These are phyloP conservation scores for Tinea trinotella DNA, from an alignment of 2,888 invertebrate species.

Conservation along the genomic window DNA sequence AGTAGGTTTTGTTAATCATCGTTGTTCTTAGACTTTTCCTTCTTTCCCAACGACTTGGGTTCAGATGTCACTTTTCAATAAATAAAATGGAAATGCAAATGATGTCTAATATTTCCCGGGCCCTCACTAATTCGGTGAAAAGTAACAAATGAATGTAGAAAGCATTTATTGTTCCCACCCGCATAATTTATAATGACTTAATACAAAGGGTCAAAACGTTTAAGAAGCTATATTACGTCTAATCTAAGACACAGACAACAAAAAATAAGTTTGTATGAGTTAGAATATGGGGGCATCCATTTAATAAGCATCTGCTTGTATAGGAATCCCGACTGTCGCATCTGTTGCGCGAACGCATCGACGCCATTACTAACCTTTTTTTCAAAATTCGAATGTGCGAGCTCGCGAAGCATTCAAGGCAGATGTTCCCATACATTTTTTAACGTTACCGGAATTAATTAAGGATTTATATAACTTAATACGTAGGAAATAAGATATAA, in stretches of 20 bases:
- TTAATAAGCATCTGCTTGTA: slow-evolving; percentile 68
- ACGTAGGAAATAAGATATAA: not conserved
- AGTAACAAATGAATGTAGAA: slow-evolving; percentile 17
- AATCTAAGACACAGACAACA: slow-evolving; percentile 39
- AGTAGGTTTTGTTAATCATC: no score
- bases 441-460: slow-evolving; percentile 23
- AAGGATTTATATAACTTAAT: slow-evolving; percentile 17
- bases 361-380: slow-evolving; percentile 34
- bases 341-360: slow-evolving; percentile 51
- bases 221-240: slow-evolving; percentile 53
- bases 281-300: slow-evolving; percentile 36
- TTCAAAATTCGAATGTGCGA: slow-evolving; percentile 62
- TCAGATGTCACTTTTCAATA: no score
- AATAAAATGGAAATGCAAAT: not conserved
- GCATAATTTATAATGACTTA: slow-evolving; percentile 41
- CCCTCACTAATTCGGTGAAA: slow-evolving; percentile 3
- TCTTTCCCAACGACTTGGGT: no score
- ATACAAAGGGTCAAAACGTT: slow-evolving; percentile 49
- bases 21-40: no score
- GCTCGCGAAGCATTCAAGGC: slow-evolving; percentile 47
- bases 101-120: not conserved
- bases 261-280: slow-evolving; percentile 58
- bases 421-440: slow-evolving; percentile 46
- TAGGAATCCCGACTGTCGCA: slow-evolving; percentile 66
- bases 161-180: slow-evolving; percentile 35